Evolutionary conservation across 2,113 vertebrate genomes (phyloP).

Genomic region (Engystomops pustulosus): DNA sequence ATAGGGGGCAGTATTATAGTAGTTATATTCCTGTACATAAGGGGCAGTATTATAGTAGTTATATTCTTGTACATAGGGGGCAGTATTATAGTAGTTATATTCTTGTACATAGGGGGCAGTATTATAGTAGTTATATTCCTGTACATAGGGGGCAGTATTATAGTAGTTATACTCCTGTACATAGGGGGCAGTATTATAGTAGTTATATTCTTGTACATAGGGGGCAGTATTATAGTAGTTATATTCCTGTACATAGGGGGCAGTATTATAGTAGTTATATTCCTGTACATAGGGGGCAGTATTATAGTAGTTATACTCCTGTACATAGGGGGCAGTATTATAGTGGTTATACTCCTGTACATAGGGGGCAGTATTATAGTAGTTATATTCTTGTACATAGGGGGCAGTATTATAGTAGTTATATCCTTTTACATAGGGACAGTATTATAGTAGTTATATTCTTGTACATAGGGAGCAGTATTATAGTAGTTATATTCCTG

Average conservation of each 20-base stretch:
- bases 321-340: not conserved
- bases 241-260: not conserved
- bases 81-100: constrained; percentile 5
- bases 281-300: not conserved
- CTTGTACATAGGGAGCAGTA: too few relatives aligned
- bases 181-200: constrained; percentile 10
- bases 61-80: not conserved
- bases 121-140: constrained; percentile 5
- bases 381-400: not conserved
- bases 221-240: constrained; percentile 10
- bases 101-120: not conserved
- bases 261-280: constrained; percentile 13
- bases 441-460: too few relatives aligned
- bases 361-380: not conserved
- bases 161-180: not conserved
- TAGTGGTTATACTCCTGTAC: not conserved
- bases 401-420: too few relatives aligned
- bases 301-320: constrained; percentile 3
- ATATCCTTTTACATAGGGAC: too few relatives aligned
- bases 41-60: not conserved
- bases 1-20: not conserved
- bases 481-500: too few relatives aligned
- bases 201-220: constrained; percentile 1
- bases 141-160: not conserved
- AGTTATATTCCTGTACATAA: not conserved